Percentiles rank a stretch among this genome's conserved stretches.
Conservation (phyloP, 2,888 invertebrate genomes). For the Scelioninae gen. 1 region DNA sequence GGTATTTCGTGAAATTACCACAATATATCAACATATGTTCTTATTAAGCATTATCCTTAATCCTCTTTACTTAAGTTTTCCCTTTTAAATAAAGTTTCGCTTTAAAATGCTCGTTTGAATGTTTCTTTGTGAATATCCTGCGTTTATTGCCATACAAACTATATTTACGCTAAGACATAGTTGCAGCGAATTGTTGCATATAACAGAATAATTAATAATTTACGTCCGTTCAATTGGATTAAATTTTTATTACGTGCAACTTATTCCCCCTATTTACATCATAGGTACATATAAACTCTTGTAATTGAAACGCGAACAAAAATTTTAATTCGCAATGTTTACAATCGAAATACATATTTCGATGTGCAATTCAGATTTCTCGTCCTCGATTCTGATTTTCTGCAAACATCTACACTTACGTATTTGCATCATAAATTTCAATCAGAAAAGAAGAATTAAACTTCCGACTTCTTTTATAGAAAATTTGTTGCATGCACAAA, state of each 20-base stretch:
- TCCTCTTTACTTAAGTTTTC: conserved; percentile 48
- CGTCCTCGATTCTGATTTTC: background rate
- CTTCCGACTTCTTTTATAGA: conserved; percentile 13
- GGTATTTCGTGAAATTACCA: conserved; percentile 32
- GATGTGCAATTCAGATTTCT: background rate
- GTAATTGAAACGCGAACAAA: no score
- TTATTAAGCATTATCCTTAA: conserved; percentile 51
- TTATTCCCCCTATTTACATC: no score
- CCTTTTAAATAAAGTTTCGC: conserved; percentile 37
- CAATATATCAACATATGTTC: conserved; percentile 53
- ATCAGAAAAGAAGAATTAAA: conserved; percentile 31
- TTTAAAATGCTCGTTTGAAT: conserved; percentile 25
- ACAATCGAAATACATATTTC: background rate
- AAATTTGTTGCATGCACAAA: conserved; percentile 37
- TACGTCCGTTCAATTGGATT: no score
- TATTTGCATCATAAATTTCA: conserved; percentile 27
- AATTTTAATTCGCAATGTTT: background rate
- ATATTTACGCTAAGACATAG: background rate
- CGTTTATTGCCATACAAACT: conserved; percentile 12
- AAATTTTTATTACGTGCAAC: no score
- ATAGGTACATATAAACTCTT: no score
- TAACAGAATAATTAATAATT: no score
- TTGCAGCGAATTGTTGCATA: no score
- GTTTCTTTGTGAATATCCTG: conserved; percentile 13
- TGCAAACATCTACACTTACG: conserved; percentile 16